A percentile compares a stretch with the other conserved stretches of the same genome.
Conservation (phyloP, 1,140 invertebrate genomes). For the Thaumatotibia leucotreta region DNA sequence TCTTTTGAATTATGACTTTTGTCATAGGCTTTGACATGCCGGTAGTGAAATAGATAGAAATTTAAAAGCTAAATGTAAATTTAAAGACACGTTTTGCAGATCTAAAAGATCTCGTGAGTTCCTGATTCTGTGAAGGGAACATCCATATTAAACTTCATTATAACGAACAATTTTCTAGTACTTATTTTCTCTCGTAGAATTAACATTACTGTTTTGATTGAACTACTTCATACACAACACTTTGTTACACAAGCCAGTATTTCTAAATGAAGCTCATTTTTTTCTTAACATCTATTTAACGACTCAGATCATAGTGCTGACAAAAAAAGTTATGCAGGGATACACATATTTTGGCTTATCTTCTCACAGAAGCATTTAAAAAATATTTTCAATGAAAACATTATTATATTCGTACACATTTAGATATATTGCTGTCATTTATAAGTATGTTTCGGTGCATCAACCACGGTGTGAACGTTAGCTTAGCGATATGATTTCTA, state of each 20-base stretch:
- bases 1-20: too few species aligned
- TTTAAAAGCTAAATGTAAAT: too few species aligned
- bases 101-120: too few species aligned
- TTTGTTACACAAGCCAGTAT: slow-evolving; percentile 68
- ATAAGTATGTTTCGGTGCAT: background rate
- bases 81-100: too few species aligned
- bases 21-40: too few species aligned
- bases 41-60: too few species aligned
- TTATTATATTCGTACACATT: background rate
- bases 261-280: slow-evolving; percentile 74
- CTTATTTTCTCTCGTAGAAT: slow-evolving; percentile 6
- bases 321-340: background rate
- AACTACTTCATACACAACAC: slow-evolving; percentile 56
- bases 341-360: background rate
- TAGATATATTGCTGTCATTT: background rate
- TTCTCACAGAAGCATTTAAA: background rate
- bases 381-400: background rate
- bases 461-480: background rate
- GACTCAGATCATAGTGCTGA: slow-evolving; percentile 29
- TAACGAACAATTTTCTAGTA: too few species aligned
- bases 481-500: background rate
- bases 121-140: too few species aligned
- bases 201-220: slow-evolving; percentile 27
- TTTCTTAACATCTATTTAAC: slow-evolving; percentile 69
- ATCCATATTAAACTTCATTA: too few species aligned